These are phyloP conservation scores for Ennomos erosarius DNA, from an alignment of 2,888 invertebrate genomes.

Conservation along the genomic window DNA sequence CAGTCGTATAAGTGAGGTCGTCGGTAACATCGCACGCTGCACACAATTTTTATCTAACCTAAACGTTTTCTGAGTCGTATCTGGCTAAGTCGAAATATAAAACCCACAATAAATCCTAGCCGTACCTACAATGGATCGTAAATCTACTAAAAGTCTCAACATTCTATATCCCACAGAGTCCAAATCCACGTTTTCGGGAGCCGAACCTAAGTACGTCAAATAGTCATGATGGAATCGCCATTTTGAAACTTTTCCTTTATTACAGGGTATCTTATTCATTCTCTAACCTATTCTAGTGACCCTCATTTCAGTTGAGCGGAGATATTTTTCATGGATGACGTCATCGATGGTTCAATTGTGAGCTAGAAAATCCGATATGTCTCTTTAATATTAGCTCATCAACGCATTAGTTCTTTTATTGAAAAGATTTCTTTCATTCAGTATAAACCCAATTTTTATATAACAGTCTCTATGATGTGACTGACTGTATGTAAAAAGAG, in stretches of 20 bases:
- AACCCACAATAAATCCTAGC: slow-evolving; percentile 30
- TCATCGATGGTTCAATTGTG: slow-evolving; percentile 27
- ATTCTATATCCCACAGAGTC: slow-evolving; percentile 35
- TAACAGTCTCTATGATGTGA: no score
- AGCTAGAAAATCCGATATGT: slow-evolving; percentile 21
- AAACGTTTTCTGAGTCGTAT: slow-evolving; percentile 34
- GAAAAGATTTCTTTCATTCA: slow-evolving; percentile 4
- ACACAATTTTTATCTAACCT: slow-evolving; percentile 32
- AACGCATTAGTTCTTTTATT: slow-evolving; percentile 7
- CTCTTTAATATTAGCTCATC: slow-evolving; percentile 20
- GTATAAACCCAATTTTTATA: background rate
- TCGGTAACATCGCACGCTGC: slow-evolving; percentile 33
- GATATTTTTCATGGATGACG: slow-evolving; percentile 59
- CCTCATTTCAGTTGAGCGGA: slow-evolving; percentile 61
- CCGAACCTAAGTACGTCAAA: slow-evolving; percentile 31
- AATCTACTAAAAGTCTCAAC: slow-evolving; percentile 32
- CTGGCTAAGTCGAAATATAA: slow-evolving; percentile 29
- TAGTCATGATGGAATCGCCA: slow-evolving; percentile 37
- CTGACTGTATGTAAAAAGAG: no score
- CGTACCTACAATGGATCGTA: slow-evolving; percentile 21
- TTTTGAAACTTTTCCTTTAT: slow-evolving; percentile 34
- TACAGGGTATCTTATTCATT: slow-evolving; percentile 48
- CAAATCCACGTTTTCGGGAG: slow-evolving; percentile 24
- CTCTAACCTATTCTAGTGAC: slow-evolving; percentile 58
- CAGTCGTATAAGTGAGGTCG: slow-evolving; percentile 40